Evolutionary conservation across 2,797 vertebrate genomes (phyloP).

Genomic region (Danio albolineatus): DNA sequence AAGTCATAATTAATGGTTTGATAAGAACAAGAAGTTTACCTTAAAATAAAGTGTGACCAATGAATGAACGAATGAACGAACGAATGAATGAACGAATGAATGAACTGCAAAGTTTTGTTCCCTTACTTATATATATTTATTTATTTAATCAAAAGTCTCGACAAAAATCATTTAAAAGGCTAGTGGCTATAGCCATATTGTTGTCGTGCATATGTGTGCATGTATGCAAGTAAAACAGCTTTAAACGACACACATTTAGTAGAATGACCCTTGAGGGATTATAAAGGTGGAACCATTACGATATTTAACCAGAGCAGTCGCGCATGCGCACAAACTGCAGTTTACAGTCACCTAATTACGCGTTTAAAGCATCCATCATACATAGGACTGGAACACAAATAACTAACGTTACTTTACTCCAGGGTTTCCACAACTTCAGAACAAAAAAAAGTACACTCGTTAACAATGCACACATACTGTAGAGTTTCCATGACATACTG

Average conservation of each 20-base stretch:
- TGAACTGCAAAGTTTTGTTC: too few relatives aligned
- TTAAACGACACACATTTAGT: not conserved
- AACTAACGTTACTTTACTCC: not conserved
- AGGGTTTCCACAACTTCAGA: not conserved
- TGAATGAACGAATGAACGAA: too few relatives aligned
- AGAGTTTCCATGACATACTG: not conserved
- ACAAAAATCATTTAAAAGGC: too few relatives aligned
- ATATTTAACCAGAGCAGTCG: not conserved
- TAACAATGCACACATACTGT: not conserved
- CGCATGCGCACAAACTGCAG: slow-evolving; percentile 36
- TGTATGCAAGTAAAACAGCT: too few relatives aligned
- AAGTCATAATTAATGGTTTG: too few relatives aligned
- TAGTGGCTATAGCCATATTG: too few relatives aligned
- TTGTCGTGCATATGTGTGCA: too few relatives aligned
- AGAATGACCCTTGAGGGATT: slow-evolving; percentile 9
- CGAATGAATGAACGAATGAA: too few relatives aligned
- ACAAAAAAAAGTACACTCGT: not conserved
- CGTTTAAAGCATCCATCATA: not conserved
- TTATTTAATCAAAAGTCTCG: too few relatives aligned
- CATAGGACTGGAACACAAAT: not conserved
- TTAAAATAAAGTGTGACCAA: too few relatives aligned
- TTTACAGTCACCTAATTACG: slow-evolving; percentile 6
- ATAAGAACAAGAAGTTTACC: too few relatives aligned
- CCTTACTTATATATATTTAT: too few relatives aligned
- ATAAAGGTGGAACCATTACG: slow-evolving; percentile 1